Base-by-base conservation (phyloP, 2,888 invertebrate species). In the Pollenia labialis region DNA sequence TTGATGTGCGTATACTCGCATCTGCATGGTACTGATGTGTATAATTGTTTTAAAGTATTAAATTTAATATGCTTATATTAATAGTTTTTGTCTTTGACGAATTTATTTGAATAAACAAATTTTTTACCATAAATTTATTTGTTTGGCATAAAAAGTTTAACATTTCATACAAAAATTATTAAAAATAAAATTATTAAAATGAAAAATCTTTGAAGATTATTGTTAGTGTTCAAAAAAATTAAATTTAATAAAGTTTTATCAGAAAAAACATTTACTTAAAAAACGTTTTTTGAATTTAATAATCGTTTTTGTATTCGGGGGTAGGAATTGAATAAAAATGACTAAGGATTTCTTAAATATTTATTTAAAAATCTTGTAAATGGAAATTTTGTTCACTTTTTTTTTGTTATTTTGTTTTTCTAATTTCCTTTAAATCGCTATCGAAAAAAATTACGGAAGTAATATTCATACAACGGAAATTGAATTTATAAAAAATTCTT, bases 351-450 rank as follows among this genome's bases (percentile, higher is more conserved):
- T 69, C 8, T 54, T 69, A 69, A 69, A 54, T 40, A 69, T 42
- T 42, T 12, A 54, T 7, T 12, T 18, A 14, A 32, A 32, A 32
- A 32, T 32, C 32, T 12, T 18, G 12, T 44, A 18, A 64, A 40
- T 40, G 40, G 14, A 68, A n/a, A 8, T 16, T 71, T 42, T 40
- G n/a, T 40, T 48, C 3, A 68, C 58, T 16, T 64, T 46, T 62
- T 23, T 7, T n/a, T 4, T 60, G 10, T 56, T 62, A 16, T 72
- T 72, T 23, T 23, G 23, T 23, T 62, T 44, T 66, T 76, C 72
- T 62, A 85, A 81, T 81, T 81, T 81, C 66, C 72, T 76, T 77
- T 76, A 64, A 32, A 81, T 64, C 50, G 44, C 52, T 81, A 23
- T 50, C 42, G 8, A 40, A 50, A 62, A 56, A 75, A 75, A 60